Evolutionary conservation across 2,797 vertebrate species (phyloP).

Genomic region (Gallinago solitaria): DNA sequence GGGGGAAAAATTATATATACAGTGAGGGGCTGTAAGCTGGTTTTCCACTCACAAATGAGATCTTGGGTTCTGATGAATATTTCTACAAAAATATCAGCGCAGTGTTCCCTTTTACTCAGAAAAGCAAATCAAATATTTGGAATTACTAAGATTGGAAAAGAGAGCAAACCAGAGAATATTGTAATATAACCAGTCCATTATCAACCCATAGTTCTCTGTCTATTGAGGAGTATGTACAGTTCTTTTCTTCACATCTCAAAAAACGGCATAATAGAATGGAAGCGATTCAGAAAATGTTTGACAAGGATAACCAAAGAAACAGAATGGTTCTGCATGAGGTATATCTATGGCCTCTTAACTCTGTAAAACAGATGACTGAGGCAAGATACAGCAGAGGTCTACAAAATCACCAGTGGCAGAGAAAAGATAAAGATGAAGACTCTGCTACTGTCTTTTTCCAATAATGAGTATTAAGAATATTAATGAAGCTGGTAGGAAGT

Average conservation of each 20-base stretch:
- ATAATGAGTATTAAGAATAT: not conserved
- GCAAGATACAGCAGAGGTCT: not conserved
- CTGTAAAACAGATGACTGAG: not conserved
- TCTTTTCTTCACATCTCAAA: not conserved
- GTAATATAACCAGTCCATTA: not conserved
- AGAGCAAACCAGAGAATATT: not conserved
- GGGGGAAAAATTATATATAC: not conserved
- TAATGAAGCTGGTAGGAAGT: not conserved
- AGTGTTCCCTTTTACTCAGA: not conserved
- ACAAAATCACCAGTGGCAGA: not conserved
- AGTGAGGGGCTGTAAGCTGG: not conserved
- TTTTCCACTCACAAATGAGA: not conserved
- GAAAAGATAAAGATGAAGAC: not conserved
- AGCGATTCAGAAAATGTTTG: not conserved
- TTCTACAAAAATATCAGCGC: not conserved
- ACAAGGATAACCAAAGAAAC: not conserved
- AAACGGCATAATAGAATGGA: not conserved
- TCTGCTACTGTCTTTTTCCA: not conserved
- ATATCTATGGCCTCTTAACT: not conserved
- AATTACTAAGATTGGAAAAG: not conserved
- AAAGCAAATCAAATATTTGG: conserved; percentile 1
- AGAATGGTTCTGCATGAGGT: not conserved
- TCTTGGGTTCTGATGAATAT: not conserved
- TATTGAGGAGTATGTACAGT: not conserved
- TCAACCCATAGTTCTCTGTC: conserved; percentile 14